Base-by-base conservation (phyloP, 2,888 invertebrate species). In the Monoplex corrugatus region DNA sequence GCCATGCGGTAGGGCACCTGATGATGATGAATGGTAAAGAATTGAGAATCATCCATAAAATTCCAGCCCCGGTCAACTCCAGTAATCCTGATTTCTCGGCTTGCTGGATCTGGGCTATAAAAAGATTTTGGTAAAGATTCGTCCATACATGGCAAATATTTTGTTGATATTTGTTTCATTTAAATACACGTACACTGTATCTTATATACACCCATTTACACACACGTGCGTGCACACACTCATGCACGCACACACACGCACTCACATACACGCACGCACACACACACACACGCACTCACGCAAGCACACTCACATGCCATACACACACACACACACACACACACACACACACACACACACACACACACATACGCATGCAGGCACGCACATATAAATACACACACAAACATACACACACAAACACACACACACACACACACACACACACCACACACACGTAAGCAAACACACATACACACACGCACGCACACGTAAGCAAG, bases 361-460 rank as follows among this genome's bases (percentile, higher is more conserved):
- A 68, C 28, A n/a, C 68, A 68, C 28, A 10, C 68, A 68, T n/a
- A 68, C n/a, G 23, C 5, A 68, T 3, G n/a, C 63, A 63, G 28
- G 23, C 63, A 63, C 63, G 23, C 63, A 63, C 63, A 63, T n/a
- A 68, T n/a, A 68, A 23, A 28, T n/a, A 68, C 68, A 28, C 68
- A 68, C 68, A 28, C 68, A 28, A 23, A 28, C 68, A 28, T n/a
- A 68, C 68, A 68, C 68, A n/a, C 68, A 68, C 68, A 68, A 23
- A 68, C 68, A 68, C 68, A 68, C 68, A 68, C 68, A 68, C 68
- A 68, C 68, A 68, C 68, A 68, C n/a, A 19, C n/a, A 68, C n/a
- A n/a, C n/a, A n/a, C n/a, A n/a, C n/a, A n/a, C n/a, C n/a, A n/a
- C n/a, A n/a, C n/a, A n/a, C n/a, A n/a, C n/a, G n/a, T n/a, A n/a